Evolutionary conservation across 1,140 invertebrate species (phyloP), one percentile per base, ranked within the genome.

Genomic region (Monomorium pharaonis): DNA sequence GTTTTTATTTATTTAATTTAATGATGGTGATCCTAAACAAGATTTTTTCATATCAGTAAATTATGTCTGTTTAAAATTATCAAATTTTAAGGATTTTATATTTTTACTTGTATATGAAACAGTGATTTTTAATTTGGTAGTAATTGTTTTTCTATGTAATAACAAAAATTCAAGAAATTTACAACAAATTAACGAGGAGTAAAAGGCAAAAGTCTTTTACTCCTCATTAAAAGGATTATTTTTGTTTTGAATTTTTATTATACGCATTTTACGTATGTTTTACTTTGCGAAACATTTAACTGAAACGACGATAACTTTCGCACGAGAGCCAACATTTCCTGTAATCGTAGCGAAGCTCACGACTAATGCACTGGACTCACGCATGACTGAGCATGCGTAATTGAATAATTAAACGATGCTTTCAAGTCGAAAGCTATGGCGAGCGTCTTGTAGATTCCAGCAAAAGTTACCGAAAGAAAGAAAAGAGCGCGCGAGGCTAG

Each of bases 321-420:
- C 27, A 4, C 18, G 24, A 69, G 37, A 80, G 14, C 9, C 60
- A 54, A 74, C 67, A 72, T 83, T 83, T 58, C 24, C 42, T 58
- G 14, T 49, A 80, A 84, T 67, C 24, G 60, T 27, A 30, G 10
- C 63, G 16, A 75, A 12, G 30, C 24, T 70, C 54, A 33, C 81
- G 76, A 62, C 60, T 67, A 63, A 60, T 70, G 72, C 75, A 37
- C 16, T 56, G 76, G 42, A 88, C 51, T 77, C 85, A 90, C 86
- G 87, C 92, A 84, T 90, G 72, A 91, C 91, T 91, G 91, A 92
- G 92, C 91, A 88, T 86, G 81, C 88, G 90, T 92, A 92, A 92
- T 92, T 92, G 92, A 92, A 92, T 92, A 92, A 92, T 92, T 92
- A 88, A 92, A 88, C 87, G 89, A 92, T 92, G 92, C 92, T 92